Base-by-base conservation (phyloP, 2,797 vertebrate species). In the Pampus argenteus region DNA sequence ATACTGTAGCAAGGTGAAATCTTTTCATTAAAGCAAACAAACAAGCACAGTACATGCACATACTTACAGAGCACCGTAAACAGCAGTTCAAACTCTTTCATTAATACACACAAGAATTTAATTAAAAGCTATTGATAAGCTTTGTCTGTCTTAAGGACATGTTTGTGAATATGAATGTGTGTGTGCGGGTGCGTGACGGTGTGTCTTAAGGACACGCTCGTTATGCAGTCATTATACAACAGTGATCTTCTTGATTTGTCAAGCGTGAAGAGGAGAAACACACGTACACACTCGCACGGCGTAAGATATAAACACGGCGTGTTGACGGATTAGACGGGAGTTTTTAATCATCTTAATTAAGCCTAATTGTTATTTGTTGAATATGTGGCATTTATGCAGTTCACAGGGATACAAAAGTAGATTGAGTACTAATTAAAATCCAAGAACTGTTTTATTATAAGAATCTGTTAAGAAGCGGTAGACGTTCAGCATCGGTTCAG, bases 271-370 rank as follows among this genome's bases (percentile, higher is more conserved):
- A 81, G 69, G 60, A 81, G 31, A 45, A 2, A 61, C 44, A 64
- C 10, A 78, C 60, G 71, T 23, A 70, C 63, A 84, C 71, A 77
- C 77, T 15, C 11, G 7, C 9, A 31, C 57, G 31, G 44, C 4
- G 52, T 34, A 66, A 74, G 82, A 88, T 81, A 81, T 68, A 85
- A 85, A 79, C 60, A 52, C 10, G 2, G 48, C 10, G 74, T 70
- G 78, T 63, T 77, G 81, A 72, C 38, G 76, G 89, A 92, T 93
- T 89, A 92, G 82, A 86, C 31, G 58, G 71, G 76, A 81, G 66
- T 79, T 91, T 91, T 87, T 89, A 91, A 91, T 92, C 81, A 90
- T 92, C 85, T 91, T 93, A 91, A 93, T 94, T 92, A 94, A 90
- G 76, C 76, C 75, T 88, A 86, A 91, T 90, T 90, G 82, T 86